A percentile compares a stretch with the other conserved stretches of the same genome.
phyloP scores from a whole-genome alignment of 1,140 invertebrate genomes.

The Geopemphigus sp. region DNA sequence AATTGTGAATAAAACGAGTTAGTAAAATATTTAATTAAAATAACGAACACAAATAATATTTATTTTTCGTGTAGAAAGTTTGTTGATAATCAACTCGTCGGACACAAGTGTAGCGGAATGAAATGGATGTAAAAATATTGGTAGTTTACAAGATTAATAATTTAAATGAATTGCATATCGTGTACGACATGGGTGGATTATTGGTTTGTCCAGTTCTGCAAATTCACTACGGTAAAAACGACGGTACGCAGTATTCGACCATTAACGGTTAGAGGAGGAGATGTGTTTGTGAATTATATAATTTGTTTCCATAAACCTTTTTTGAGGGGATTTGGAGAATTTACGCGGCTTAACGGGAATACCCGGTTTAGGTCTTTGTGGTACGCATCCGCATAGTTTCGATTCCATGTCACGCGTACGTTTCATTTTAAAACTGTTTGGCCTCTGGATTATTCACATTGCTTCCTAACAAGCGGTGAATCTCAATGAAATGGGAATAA shows the following conservation, averaged over 20 bases:
- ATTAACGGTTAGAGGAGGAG: too few species aligned
- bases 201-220: background rate
- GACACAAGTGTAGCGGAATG: too few species aligned
- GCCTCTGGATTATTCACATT: slow-evolving; percentile 20
- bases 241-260: too few species aligned
- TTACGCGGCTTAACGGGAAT: slow-evolving; percentile 17
- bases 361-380: slow-evolving; percentile 3
- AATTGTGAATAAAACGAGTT: too few species aligned
- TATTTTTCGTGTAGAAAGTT: too few species aligned
- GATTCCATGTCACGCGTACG: background rate
- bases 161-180: background rate
- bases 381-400: background rate
- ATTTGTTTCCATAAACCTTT: slow-evolving; percentile 31
- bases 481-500: slow-evolving; percentile 16
- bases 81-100: too few species aligned
- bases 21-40: too few species aligned
- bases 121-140: too few species aligned
- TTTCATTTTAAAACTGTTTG: slow-evolving; percentile 8
- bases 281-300: slow-evolving; percentile 21
- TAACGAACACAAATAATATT: too few species aligned
- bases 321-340: background rate
- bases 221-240: background rate
- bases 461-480: slow-evolving; percentile 4
- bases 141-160: background rate
- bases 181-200: background rate